Conservation (phyloP, 2,888 invertebrate genomes). For the Agrilus mali region DNA sequence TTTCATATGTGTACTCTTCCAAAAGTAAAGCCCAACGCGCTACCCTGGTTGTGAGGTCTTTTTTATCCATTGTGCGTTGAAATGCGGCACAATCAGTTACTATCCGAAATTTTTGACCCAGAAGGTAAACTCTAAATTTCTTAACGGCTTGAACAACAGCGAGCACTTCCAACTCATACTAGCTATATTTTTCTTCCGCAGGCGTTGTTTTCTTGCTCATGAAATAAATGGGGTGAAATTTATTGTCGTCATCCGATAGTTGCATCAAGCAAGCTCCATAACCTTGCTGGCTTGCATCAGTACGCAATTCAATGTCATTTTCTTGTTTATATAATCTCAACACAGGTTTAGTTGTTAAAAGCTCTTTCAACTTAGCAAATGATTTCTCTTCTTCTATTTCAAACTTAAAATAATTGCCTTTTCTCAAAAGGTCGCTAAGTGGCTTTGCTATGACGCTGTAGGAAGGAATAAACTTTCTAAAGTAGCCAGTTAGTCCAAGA, state of each 20-base stretch:
- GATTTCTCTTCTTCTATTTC: too few relatives aligned
- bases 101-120: too few relatives aligned
- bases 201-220: constrained; percentile 20
- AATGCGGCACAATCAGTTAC: too few relatives aligned
- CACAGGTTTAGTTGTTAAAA: neutral
- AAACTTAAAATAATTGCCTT: neutral
- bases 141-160: constrained; percentile 22
- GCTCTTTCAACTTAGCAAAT: neutral
- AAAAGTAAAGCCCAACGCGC: too few relatives aligned
- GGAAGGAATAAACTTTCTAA: neutral
- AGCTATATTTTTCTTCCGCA: constrained; percentile 20
- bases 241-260: constrained; percentile 9
- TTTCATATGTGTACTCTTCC: too few relatives aligned
- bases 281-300: constrained; percentile 17
- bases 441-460: neutral
- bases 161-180: constrained; percentile 26
- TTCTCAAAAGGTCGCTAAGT: neutral
- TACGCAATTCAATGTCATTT: constrained; percentile 14
- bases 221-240: constrained; percentile 20
- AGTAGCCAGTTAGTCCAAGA: neutral
- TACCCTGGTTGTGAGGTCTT: too few relatives aligned
- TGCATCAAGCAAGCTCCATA: constrained; percentile 20
- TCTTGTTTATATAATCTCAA: constrained; percentile 1
- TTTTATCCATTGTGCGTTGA: too few relatives aligned
- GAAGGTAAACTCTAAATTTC: constrained; percentile 22